These are phyloP conservation scores for Drosophila ogumai DNA, from an alignment of 1,140 invertebrate species.

Conservation along the genomic window DNA sequence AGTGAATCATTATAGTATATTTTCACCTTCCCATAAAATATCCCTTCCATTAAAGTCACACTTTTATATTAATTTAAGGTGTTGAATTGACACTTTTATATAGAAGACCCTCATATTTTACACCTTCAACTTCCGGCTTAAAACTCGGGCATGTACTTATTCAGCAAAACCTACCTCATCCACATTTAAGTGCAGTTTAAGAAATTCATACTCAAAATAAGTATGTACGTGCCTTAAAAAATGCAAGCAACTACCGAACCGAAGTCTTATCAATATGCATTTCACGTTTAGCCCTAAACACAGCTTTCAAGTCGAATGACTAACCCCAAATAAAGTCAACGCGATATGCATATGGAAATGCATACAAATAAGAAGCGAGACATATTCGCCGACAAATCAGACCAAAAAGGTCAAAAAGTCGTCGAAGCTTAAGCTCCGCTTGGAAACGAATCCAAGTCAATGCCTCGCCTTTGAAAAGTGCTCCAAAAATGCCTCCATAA, in stretches of 20 bases:
- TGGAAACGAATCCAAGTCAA: conserved; percentile 14
- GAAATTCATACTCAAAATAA: conserved; percentile 29
- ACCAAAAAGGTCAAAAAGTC: conserved; percentile 11
- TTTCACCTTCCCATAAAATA: neutral
- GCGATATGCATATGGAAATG: conserved; percentile 35
- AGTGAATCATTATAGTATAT: neutral
- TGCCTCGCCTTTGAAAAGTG: conserved; percentile 33
- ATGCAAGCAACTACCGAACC: conserved; percentile 34
- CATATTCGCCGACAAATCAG: neutral
- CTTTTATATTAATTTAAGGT: neutral
- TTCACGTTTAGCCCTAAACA: conserved; percentile 62
- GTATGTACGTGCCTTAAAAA: conserved; percentile 61
- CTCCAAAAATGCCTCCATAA: conserved; percentile 34
- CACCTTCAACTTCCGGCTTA: conserved; percentile 26
- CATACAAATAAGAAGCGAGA: conserved; percentile 12
- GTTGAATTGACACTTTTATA: neutral
- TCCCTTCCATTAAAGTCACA: neutral
- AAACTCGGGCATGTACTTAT: conserved; percentile 22
- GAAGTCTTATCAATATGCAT: conserved; percentile 64
- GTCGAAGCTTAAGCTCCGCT: conserved; percentile 7
- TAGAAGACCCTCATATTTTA: neutral
- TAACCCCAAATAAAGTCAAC: conserved; percentile 37
- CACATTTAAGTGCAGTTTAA: conserved; percentile 15
- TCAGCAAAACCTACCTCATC: conserved; percentile 9
- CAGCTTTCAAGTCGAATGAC: conserved; percentile 32